phyloP scores from a whole-genome alignment of 1,140 invertebrate species.

The Drosophila pseudoananassae region DNA sequence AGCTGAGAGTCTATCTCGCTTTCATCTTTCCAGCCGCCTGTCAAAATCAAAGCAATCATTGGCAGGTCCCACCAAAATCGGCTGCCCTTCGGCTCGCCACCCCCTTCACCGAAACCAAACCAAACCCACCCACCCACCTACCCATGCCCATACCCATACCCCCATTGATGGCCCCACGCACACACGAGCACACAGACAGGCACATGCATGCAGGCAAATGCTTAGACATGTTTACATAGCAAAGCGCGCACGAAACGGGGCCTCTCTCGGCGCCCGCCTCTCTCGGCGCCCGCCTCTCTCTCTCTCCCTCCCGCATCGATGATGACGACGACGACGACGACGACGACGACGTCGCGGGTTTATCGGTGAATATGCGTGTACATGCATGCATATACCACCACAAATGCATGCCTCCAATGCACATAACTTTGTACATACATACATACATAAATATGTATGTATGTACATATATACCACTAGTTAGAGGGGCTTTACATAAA shows the following conservation, averaged over 20 bases:
- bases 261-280: conserved; percentile 49
- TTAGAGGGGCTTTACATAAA: conserved; percentile 28
- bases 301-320: conserved; percentile 35
- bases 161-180: background rate
- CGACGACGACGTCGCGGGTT: conserved; percentile 43
- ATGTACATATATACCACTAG: background rate
- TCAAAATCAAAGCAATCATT: conserved; percentile 39
- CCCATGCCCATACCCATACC: background rate
- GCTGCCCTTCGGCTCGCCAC: background rate
- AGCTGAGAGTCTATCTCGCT: background rate
- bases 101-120: background rate
- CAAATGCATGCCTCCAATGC: conserved; percentile 6
- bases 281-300: conserved; percentile 10
- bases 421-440: background rate
- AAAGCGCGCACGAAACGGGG: conserved; percentile 73
- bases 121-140: conserved; percentile 11
- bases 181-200: conserved; percentile 12
- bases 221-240: conserved; percentile 74
- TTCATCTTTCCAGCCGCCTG: conserved; percentile 16
- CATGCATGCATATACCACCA: conserved; percentile 9
- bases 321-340: conserved; percentile 30
- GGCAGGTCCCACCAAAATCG: conserved; percentile 12
- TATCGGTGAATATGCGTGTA: conserved; percentile 60
- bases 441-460: background rate
- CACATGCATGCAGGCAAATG: conserved; percentile 42